These are phyloP conservation scores for Psittacula cyanocephala DNA, from an alignment of 2,113 vertebrate species.

Conservation along the genomic window DNA sequence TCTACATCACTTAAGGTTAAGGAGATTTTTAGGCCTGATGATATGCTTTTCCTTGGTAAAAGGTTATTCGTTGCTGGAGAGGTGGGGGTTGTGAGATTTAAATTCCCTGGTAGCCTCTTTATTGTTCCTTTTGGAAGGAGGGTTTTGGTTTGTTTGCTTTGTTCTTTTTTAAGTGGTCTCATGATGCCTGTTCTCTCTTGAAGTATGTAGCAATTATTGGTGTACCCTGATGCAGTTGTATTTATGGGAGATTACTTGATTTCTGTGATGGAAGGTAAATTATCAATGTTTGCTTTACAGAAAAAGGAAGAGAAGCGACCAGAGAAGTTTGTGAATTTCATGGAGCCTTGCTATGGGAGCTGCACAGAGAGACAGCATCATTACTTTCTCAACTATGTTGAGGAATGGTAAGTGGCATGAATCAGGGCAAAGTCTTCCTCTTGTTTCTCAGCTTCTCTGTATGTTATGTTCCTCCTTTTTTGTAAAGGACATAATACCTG, in stretches of 20 bases:
- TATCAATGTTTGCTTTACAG: constrained; percentile 59
- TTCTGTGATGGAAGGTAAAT: neutral
- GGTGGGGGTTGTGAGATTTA: neutral
- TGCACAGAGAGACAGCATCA: constrained; percentile 89
- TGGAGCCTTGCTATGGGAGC: constrained; percentile 88
- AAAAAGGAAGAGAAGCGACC: constrained; percentile 92
- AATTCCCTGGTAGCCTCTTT: neutral
- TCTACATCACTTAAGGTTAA: neutral
- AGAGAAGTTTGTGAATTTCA: constrained; percentile 90
- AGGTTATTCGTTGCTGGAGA: neutral
- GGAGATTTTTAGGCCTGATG: neutral
- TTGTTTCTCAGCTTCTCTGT: neutral
- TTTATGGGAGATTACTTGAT: neutral
- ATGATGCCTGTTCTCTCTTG: neutral
- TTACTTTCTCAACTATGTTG: constrained; percentile 89
- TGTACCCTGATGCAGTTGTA: neutral
- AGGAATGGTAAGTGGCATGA: constrained; percentile 86
- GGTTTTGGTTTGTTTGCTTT: neutral
- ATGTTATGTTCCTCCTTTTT: neutral
- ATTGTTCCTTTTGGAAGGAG: neutral
- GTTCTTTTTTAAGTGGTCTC: neutral
- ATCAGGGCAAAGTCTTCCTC: neutral
- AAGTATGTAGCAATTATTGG: neutral
- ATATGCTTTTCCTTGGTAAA: neutral
- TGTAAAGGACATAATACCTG: neutral